These are phyloP conservation scores for Leucoraja ocellata DNA, from an alignment of 2,797 vertebrate species.

Conservation along the genomic window DNA sequence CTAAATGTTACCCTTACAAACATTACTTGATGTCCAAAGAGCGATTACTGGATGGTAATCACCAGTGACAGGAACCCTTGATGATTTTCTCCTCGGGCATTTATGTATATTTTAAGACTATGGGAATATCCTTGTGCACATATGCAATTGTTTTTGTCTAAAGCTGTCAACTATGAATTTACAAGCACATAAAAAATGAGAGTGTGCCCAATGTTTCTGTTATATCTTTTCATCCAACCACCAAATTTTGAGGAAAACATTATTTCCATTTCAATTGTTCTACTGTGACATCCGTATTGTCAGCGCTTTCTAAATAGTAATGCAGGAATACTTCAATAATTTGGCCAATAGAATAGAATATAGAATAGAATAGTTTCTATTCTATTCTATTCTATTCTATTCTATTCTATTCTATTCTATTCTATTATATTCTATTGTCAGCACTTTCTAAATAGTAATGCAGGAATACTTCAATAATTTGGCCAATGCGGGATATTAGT, in stretches of 20 bases:
- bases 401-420: too few species aligned
- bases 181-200: background rate
- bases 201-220: background rate
- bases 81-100: background rate
- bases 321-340: background rate
- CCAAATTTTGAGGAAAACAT: background rate
- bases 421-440: background rate
- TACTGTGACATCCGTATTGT: background rate
- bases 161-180: background rate
- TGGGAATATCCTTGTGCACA: background rate
- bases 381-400: too few species aligned
- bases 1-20: background rate
- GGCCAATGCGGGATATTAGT: too few species aligned
- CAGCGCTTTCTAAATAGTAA: background rate
- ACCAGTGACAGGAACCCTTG: background rate
- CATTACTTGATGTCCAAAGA: background rate
- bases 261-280: background rate
- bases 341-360: too few species aligned
- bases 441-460: background rate
- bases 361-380: too few species aligned
- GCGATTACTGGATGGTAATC: background rate
- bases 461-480: too few species aligned
- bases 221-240: background rate
- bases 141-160: background rate
- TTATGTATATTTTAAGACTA: background rate